These are phyloP conservation scores for Volucella inanis DNA, from an alignment of 2,888 invertebrate genomes.

Conservation along the genomic window DNA sequence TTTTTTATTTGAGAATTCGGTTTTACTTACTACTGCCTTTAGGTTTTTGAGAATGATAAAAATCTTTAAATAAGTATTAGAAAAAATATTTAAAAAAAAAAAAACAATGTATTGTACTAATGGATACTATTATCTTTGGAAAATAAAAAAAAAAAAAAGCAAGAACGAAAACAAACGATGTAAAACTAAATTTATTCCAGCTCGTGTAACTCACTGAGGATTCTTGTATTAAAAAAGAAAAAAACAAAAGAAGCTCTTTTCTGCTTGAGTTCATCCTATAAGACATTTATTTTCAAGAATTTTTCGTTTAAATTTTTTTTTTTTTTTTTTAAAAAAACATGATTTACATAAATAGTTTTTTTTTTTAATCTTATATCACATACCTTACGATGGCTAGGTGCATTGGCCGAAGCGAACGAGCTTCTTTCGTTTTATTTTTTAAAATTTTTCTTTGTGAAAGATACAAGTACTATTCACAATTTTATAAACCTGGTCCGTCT, in stretches of 20 bases:
- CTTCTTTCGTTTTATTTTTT: slow-evolving; percentile 34
- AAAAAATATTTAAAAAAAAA: slow-evolving; percentile 24
- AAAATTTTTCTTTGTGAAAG: not conserved
- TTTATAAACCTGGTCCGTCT: slow-evolving; percentile 27
- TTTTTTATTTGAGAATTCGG: slow-evolving; percentile 18
- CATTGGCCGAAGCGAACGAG: slow-evolving; percentile 48
- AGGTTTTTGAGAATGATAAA: slow-evolving; percentile 51
- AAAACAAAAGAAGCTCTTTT: too few relatives aligned
- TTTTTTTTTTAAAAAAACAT: not conserved
- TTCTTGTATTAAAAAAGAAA: too few relatives aligned
- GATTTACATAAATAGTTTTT: slow-evolving; percentile 25
- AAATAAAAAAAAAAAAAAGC: slow-evolving; percentile 48
- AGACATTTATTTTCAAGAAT: too few relatives aligned
- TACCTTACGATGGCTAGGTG: slow-evolving; percentile 68
- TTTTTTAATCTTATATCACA: slow-evolving; percentile 57
- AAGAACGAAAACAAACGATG: not conserved
- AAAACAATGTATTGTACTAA: slow-evolving; percentile 49
- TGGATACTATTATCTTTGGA: slow-evolving; percentile 31
- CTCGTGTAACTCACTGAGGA: too few relatives aligned
- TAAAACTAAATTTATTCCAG: not conserved
- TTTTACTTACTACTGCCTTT: slow-evolving; percentile 50
- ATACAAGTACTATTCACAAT: not conserved
- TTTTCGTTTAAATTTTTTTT: slow-evolving; percentile 11
- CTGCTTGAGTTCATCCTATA: too few relatives aligned
- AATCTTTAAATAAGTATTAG: slow-evolving; percentile 11